Conservation (phyloP, 1,140 invertebrate species). For the Zaprionus africanus region DNA sequence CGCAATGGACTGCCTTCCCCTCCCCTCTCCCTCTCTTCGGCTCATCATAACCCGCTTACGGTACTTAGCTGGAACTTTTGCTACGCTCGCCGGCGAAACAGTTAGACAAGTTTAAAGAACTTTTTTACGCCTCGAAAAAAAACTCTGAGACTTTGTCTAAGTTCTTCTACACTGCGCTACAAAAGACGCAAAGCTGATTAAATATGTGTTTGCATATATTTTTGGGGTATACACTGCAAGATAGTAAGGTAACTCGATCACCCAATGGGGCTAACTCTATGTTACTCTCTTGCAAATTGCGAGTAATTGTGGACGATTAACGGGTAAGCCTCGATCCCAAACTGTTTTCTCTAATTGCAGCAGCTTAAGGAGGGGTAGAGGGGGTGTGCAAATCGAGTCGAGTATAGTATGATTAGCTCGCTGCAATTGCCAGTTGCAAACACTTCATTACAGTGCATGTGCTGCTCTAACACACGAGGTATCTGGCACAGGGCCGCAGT, state of each 20-base stretch:
- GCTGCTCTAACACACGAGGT: conserved; percentile 5
- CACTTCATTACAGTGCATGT: conserved; percentile 31
- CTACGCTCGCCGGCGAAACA: conserved; percentile 22
- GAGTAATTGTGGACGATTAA: background rate
- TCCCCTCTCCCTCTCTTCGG: background rate
- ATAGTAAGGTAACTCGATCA: background rate
- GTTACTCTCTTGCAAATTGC: background rate
- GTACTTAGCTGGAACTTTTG: conserved; percentile 40
- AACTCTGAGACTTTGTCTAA: conserved; percentile 11
- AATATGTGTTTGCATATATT: background rate
- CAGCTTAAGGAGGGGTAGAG: background rate
- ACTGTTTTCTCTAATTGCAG: background rate
- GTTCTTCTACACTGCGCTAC: conserved; percentile 24
- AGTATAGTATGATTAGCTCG: background rate
- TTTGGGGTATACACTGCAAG: background rate
- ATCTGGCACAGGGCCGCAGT: conserved; percentile 20
- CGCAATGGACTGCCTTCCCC: conserved; percentile 10
- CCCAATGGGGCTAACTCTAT: background rate
- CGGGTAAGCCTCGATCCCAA: background rate
- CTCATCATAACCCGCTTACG: conserved; percentile 41
- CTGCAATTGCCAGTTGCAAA: conserved; percentile 12
- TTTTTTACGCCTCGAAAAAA: conserved; percentile 9
- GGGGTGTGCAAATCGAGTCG: no score
- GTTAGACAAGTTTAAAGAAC: conserved; percentile 39
- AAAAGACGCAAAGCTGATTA: conserved; percentile 16